phyloP scores from a whole-genome alignment of 2,888 invertebrate genomes.

The Cheilosia grossa region DNA sequence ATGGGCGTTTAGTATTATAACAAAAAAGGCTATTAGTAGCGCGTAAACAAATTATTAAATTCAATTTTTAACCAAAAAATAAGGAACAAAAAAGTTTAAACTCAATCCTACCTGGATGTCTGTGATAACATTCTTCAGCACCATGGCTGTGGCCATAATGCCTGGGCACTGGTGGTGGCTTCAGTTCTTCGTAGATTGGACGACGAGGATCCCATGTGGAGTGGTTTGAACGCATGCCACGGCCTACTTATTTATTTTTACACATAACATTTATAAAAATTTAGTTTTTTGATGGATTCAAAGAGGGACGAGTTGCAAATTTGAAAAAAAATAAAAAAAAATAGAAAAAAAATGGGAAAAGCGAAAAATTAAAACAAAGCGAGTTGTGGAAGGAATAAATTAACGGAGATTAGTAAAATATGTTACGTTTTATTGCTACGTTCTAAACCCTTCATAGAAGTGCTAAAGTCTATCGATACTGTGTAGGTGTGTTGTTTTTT shows the following conservation, averaged over 20 bases:
- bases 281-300: slow-evolving; percentile 44
- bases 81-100: slow-evolving; percentile 51
- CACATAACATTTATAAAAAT: slow-evolving; percentile 39
- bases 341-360: slow-evolving; percentile 22
- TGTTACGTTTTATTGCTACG: neutral
- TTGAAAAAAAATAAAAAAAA: slow-evolving; percentile 12
- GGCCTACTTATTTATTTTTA: slow-evolving; percentile 78
- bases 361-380: slow-evolving; percentile 34
- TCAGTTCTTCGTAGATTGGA: slow-evolving; percentile 95
- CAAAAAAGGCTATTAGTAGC: slow-evolving; percentile 61
- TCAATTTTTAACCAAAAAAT: slow-evolving; percentile 47
- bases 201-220: slow-evolving; percentile 95
- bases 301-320: slow-evolving; percentile 33
- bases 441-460: slow-evolving; percentile 12
- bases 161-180: slow-evolving; percentile 86
- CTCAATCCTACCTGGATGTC: slow-evolving; percentile 83
- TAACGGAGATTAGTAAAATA: slow-evolving; percentile 9
- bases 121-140: slow-evolving; percentile 81
- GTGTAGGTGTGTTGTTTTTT: no score
- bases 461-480: neutral
- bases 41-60: slow-evolving; percentile 19
- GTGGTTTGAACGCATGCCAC: slow-evolving; percentile 84
- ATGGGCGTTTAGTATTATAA: slow-evolving; percentile 41
- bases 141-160: slow-evolving; percentile 80
- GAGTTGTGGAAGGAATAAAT: slow-evolving; percentile 27